phyloP scores from a whole-genome alignment of 2,113 vertebrate species.

The Lathamus discolor region DNA sequence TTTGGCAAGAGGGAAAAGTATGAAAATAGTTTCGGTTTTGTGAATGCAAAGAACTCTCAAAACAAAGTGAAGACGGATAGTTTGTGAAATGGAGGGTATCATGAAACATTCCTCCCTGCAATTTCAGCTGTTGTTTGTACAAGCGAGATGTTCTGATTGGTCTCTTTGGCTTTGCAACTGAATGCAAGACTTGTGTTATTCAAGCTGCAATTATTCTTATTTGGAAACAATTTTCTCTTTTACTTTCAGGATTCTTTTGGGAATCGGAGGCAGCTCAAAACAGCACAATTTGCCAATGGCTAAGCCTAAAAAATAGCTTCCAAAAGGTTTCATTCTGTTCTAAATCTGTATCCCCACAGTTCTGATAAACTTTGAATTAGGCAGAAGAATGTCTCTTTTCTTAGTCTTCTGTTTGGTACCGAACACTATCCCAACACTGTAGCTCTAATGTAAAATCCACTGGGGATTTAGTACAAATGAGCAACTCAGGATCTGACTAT shows the following conservation, averaged over 20 bases:
- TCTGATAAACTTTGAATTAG: not conserved
- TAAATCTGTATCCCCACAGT: not conserved
- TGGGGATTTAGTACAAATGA: not conserved
- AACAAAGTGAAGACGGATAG: not conserved
- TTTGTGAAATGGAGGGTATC: not conserved
- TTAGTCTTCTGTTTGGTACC: not conserved
- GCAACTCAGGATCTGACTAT: not conserved
- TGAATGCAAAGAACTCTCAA: not conserved
- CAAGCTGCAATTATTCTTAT: constrained; percentile 53
- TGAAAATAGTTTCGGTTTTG: not conserved
- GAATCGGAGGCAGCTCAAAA: constrained; percentile 39
- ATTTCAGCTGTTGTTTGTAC: constrained; percentile 34
- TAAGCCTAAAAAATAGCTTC: not conserved
- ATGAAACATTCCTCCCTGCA: not conserved
- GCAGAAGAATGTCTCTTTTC: not conserved
- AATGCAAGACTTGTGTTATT: constrained; percentile 31
- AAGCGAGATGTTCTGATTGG: not conserved
- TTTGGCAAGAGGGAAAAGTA: not conserved
- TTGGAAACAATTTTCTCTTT: constrained; percentile 60
- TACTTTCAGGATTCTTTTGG: constrained; percentile 15
- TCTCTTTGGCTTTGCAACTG: constrained; percentile 41
- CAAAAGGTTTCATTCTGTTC: not conserved
- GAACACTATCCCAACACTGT: not conserved
- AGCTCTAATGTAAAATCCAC: not conserved
- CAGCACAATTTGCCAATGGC: not conserved